Percentiles rank a stretch among this genome's conserved stretches.
Conservation (phyloP, 2,888 invertebrate species). For the Limnephilus marmoratus region DNA sequence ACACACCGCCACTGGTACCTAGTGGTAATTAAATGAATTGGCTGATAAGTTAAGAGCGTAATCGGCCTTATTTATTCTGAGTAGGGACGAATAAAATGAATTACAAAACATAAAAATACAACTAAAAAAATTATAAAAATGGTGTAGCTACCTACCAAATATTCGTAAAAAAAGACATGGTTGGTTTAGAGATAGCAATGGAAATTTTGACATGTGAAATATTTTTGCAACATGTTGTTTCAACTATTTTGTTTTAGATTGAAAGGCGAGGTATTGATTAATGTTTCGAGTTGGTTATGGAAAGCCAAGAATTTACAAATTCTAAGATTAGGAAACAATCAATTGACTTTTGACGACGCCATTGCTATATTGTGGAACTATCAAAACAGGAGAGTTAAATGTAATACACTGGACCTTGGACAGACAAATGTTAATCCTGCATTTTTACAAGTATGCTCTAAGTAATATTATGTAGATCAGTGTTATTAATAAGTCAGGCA, state of each 20-base stretch:
- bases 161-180: no score
- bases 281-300: slow-evolving; percentile 72
- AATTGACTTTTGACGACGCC: slow-evolving; percentile 73
- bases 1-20: no score
- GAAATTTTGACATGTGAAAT: neutral
- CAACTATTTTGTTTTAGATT: slow-evolving; percentile 66
- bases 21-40: no score
- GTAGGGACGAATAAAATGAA: no score
- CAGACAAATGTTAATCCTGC: slow-evolving; percentile 74
- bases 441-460: slow-evolving; percentile 69
- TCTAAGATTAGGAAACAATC: slow-evolving; percentile 76
- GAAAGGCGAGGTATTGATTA: slow-evolving; percentile 68
- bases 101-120: no score
- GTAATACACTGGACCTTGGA: slow-evolving; percentile 74
- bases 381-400: slow-evolving; percentile 68
- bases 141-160: no score
- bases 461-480: slow-evolving; percentile 13
- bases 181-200: no score
- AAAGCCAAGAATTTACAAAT: slow-evolving; percentile 72
- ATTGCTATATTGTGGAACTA: slow-evolving; percentile 71
- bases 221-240: neutral
- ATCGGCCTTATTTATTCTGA: no score
- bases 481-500: neutral
- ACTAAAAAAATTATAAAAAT: no score
- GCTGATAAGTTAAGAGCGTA: no score